Base-by-base conservation (phyloP, 2,888 invertebrate species). In the Alloscopus bannaensis region DNA sequence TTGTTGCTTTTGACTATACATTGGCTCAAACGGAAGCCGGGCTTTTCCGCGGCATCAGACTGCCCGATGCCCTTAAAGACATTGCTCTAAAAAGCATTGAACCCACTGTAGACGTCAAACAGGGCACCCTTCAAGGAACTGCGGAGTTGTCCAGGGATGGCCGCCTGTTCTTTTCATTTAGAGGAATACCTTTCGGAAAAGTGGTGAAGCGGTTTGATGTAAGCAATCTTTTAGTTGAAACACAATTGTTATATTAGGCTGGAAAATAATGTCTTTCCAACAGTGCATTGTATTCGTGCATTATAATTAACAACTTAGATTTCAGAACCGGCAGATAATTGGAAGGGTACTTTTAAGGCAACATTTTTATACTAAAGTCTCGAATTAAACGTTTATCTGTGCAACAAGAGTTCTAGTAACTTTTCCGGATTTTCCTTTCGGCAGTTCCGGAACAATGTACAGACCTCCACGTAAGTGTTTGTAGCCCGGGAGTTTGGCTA, bases 381-480 rank as follows among this genome's bases (percentile, higher is more conserved):
- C 11, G n/a, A 6, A 47, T 55, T 20, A 57, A 20, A 70, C 47
- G 22, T 70, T 26, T 8, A 71, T 29, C 36, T 71, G 11, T 11
- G 71, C 60, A 1, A 71, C 71, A 3, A 71, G 31, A 31, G 11
- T 52, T 6, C 65, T 26, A 3, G 55, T 29, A 16, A 73, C 40
- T 29, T 73, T 73, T 0, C 73, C 73, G 0, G 73, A 50, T 22
- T 69, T 65, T 47, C 83, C 83, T 66, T 80, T 80, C 4, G 83
- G 81, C 0, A 83, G 47, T 55, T 69, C 57, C 16, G 42, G 24
- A 2, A 83, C 47, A 22, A 83, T 71, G 28, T 66, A 70, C 22
- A 83, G 52, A 20, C 83, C 83, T 28, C 81, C 83, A 24, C 77
- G 55, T 4, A 83, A 47, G 24, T 83, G 79, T 52, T 83, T 83